A percentile compares a stretch with the other conserved stretches of the same genome.
Evolutionary conservation across 2,113 vertebrate species (phyloP).

Genomic region (Xenopus laevis): DNA sequence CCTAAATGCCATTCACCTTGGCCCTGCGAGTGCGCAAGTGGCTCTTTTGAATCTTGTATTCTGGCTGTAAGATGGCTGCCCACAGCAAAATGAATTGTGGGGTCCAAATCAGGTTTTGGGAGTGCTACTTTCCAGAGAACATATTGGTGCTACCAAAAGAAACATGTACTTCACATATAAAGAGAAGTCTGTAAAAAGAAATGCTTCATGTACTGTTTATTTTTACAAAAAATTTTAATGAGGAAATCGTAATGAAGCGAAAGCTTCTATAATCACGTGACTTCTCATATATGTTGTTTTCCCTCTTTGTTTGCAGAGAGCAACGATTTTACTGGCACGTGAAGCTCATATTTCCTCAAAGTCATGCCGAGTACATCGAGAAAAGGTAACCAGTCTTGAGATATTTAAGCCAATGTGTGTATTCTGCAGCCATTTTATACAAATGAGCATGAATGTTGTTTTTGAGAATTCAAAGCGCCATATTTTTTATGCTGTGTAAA

Average conservation of each 20-base stretch:
- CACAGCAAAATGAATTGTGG: too few relatives aligned
- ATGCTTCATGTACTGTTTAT: not conserved
- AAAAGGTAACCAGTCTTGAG: constrained; percentile 72
- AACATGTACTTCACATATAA: not conserved
- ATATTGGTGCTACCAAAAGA: not conserved
- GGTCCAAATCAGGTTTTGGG: not conserved
- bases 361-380: constrained; percentile 74
- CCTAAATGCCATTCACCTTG: too few relatives aligned
- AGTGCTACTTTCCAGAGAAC: not conserved
- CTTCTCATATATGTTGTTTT: constrained; percentile 36
- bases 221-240: not conserved
- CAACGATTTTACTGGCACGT: constrained; percentile 87
- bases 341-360: constrained; percentile 87
- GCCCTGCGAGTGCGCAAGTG: too few relatives aligned
- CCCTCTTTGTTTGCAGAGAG: constrained; percentile 65
- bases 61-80: too few relatives aligned
- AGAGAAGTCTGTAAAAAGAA: not conserved
- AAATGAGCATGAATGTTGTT: too few relatives aligned
- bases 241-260: not conserved
- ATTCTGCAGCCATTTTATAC: too few relatives aligned
- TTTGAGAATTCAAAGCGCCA: too few relatives aligned
- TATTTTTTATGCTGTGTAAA: too few relatives aligned
- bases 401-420: not conserved
- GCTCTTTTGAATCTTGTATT: too few relatives aligned
- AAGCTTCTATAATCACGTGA: constrained; percentile 20